Evolutionary conservation across 2,888 invertebrate species (phyloP).

Genomic region (Cryptophagus acutangulus): DNA sequence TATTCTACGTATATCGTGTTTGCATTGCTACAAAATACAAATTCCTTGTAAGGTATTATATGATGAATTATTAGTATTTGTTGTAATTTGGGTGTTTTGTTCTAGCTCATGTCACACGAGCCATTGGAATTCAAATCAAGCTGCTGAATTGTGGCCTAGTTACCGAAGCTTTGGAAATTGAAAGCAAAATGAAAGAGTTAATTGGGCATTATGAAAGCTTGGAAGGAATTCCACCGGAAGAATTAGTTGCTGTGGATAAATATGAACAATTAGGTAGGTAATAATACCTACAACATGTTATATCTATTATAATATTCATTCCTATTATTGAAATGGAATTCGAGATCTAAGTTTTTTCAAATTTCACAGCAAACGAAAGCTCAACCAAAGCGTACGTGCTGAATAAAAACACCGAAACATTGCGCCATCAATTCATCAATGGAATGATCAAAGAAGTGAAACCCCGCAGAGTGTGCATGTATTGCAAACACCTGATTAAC

Average conservation of each 20-base stretch:
- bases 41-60: slow-evolving; percentile 50
- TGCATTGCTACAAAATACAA: slow-evolving; percentile 66
- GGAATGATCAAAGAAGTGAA: slow-evolving; percentile 39
- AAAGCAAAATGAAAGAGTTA: slow-evolving; percentile 29
- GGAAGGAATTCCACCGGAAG: slow-evolving; percentile 35
- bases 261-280: slow-evolving; percentile 32
- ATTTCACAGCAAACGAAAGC: neutral
- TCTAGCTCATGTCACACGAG: slow-evolving; percentile 44
- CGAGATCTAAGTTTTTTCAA: too few species aligned
- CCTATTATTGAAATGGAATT: too few species aligned
- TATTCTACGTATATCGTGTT: slow-evolving; percentile 65
- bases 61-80: neutral
- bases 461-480: slow-evolving; percentile 51
- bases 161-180: slow-evolving; percentile 64
- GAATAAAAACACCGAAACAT: slow-evolving; percentile 37
- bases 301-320: too few species aligned
- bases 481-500: slow-evolving; percentile 52
- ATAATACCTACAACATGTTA: too few species aligned
- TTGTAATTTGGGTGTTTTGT: slow-evolving; percentile 16
- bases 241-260: slow-evolving; percentile 28
- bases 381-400: neutral
- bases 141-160: slow-evolving; percentile 71
- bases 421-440: slow-evolving; percentile 35
- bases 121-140: slow-evolving; percentile 59
- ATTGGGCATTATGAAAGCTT: slow-evolving; percentile 28